These are phyloP conservation scores for Acrocephalus arundinaceus DNA, from an alignment of 2,113 vertebrate genomes.

Conservation along the genomic window DNA sequence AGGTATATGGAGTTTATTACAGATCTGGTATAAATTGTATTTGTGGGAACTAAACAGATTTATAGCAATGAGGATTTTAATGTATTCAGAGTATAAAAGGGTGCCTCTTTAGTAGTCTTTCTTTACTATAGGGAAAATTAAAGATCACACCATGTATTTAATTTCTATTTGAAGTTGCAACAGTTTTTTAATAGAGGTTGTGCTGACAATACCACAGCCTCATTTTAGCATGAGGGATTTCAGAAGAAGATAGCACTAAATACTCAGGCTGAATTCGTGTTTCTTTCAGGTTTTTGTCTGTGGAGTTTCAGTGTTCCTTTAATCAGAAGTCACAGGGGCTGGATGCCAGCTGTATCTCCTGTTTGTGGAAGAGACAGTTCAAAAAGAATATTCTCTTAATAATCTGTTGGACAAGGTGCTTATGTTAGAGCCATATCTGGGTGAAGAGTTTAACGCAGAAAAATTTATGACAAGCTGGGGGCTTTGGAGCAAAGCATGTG, in stretches of 20 bases:
- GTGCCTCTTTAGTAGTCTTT: neutral
- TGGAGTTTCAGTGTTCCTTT: neutral
- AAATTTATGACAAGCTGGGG: neutral
- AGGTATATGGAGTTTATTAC: neutral
- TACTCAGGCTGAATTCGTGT: neutral
- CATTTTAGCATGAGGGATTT: neutral
- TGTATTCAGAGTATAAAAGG: neutral
- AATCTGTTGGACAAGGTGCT: neutral
- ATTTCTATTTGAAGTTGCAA: neutral
- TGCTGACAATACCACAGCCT: neutral
- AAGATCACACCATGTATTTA: neutral
- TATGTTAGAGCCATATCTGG: neutral
- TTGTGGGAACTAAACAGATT: neutral
- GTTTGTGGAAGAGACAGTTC: neutral
- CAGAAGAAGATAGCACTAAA: neutral
- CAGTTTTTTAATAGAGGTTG: neutral
- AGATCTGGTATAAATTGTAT: neutral
- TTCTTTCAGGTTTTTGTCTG: neutral
- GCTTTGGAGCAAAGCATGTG: slow-evolving; percentile 26
- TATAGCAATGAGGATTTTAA: neutral
- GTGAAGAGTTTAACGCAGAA: slow-evolving; percentile 44
- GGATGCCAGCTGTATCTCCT: neutral
- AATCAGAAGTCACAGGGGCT: neutral
- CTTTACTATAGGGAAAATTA: neutral
- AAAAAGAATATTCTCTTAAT: slow-evolving; percentile 36